Percentiles rank a stretch among this genome's conserved stretches.
These are phyloP conservation scores for Thermophis baileyi DNA, from an alignment of 2,113 vertebrate species.

Conservation along the genomic window DNA sequence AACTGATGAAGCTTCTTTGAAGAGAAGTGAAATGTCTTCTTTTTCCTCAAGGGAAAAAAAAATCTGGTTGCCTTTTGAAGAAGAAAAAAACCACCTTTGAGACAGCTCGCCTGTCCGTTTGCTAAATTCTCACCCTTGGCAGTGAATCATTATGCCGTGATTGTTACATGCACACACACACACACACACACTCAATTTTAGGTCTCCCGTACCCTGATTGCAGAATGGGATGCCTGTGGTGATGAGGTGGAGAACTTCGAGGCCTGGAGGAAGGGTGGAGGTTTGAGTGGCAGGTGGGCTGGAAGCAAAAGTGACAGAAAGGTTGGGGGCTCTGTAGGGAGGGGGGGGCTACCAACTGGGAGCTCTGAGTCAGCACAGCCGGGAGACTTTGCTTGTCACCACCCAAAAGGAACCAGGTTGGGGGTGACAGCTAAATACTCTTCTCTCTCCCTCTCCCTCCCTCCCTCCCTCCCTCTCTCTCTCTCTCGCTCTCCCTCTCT, in stretches of 20 bases:
- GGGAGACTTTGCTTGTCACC: not conserved
- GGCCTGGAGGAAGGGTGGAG: not conserved
- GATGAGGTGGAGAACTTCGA: not conserved
- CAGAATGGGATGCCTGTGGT: accelerated
- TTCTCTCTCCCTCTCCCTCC: accelerated
- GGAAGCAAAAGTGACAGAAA: not conserved
- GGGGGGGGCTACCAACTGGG: not conserved
- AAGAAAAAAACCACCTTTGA: not conserved
- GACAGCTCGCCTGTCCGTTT: not conserved
- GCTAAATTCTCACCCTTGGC: not conserved
- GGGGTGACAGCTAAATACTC: not conserved
- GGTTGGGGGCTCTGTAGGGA: not conserved
- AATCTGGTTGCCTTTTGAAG: not conserved
- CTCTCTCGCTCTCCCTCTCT: too few relatives aligned
- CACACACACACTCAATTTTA: not conserved
- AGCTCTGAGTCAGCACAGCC: not conserved
- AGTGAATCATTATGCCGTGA: not conserved
- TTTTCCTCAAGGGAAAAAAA: not conserved
- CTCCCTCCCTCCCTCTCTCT: too few relatives aligned
- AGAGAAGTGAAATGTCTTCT: not conserved
- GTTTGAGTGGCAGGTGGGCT: not conserved
- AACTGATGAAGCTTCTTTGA: not conserved
- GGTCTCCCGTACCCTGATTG: not conserved
- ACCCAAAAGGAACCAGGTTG: not conserved
- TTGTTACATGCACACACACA: not conserved